Base-by-base conservation (phyloP, 1,140 invertebrate genomes). In the Aphidius gifuensis region DNA sequence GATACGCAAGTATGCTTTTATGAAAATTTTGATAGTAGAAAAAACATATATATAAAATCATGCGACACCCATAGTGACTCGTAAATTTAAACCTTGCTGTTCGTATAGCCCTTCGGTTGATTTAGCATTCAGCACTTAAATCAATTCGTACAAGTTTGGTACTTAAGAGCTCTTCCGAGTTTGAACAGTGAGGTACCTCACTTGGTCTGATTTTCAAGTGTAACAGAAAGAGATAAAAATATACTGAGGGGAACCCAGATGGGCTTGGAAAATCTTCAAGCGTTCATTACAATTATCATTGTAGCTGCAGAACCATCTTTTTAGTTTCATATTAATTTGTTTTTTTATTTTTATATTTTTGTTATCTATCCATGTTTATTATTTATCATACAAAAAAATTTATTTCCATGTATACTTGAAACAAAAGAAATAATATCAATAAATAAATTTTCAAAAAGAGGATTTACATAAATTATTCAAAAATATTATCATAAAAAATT, bases 71-170 rank as follows among this genome's bases (percentile, higher is more conserved):
- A 47, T 47, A 38, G 40, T n/a, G 21, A 56, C 43, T 44, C 43
- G 54, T 56, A 56, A 45, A 56, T 44, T 44, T 5, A 40, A 39
- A 56, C 40, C 16, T 40, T 21, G 54, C n/a, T 43, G 40, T 59
- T 50, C 46, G 58, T 53, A 53, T 53, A 60, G 53, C 63, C 62
- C 63, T 75, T 76, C 67, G 73, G 73, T 79, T 80, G 77, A 80
- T 80, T 80, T 80, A 80, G 75, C 75, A 80, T 80, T 80, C 78
- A 79, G 76, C 77, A 75, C 75, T 80, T 80, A 79, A 80, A 80
- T 80, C 79, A 80, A 80, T 80, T 80, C 77, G 74, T 73, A 78
- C 78, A 79, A 80, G 77, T 80, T 80, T 72, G 72, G 76, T 80
- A 77, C 77, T 80, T 80, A 80, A 77, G 75, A 75, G 76, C 73